These are phyloP conservation scores for Hippocampus barbouri DNA, from an alignment of 2,113 vertebrate species.

Conservation along the genomic window DNA sequence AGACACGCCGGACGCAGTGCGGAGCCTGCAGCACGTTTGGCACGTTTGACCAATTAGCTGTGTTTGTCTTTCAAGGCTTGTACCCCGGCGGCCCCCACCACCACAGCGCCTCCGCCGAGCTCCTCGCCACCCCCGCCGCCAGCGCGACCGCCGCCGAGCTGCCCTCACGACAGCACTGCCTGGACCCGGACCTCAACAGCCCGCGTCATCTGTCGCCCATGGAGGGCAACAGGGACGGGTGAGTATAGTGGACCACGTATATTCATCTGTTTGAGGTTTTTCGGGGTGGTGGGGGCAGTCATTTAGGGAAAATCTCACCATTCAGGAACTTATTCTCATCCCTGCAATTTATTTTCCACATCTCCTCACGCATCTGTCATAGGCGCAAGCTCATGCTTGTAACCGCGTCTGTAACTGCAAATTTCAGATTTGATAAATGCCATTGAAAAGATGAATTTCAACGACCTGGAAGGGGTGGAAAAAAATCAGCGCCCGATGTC, in stretches of 20 bases:
- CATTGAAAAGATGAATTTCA: no score
- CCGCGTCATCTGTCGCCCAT: slow-evolving; percentile 84
- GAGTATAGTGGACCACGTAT: slow-evolving; percentile 47
- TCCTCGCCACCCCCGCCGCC: slow-evolving; percentile 72
- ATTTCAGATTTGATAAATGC: no score
- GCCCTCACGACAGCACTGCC: slow-evolving; percentile 75
- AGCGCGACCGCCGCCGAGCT: slow-evolving; percentile 64
- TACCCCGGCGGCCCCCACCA: slow-evolving; percentile 78
- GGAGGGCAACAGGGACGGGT: slow-evolving; percentile 81
- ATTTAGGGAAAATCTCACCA: no score
- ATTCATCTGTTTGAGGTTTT: no score
- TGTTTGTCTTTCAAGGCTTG: slow-evolving; percentile 83
- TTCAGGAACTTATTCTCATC: no score
- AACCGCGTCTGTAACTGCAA: no score
- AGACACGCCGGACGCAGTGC: slow-evolving; percentile 24
- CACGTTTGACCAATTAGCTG: slow-evolving; percentile 56
- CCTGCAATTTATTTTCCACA: no score
- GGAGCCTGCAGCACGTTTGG: slow-evolving; percentile 47
- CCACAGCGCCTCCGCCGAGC: slow-evolving; percentile 72
- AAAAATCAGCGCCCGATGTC: no score
- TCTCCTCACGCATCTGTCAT: no score
- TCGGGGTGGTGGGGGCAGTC: no score
- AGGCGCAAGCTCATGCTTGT: no score
- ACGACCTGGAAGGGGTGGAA: no score
- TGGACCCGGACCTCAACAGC: slow-evolving; percentile 78